Base-by-base conservation (phyloP, 2,113 vertebrate species). In the Notarius quadriscutis region DNA sequence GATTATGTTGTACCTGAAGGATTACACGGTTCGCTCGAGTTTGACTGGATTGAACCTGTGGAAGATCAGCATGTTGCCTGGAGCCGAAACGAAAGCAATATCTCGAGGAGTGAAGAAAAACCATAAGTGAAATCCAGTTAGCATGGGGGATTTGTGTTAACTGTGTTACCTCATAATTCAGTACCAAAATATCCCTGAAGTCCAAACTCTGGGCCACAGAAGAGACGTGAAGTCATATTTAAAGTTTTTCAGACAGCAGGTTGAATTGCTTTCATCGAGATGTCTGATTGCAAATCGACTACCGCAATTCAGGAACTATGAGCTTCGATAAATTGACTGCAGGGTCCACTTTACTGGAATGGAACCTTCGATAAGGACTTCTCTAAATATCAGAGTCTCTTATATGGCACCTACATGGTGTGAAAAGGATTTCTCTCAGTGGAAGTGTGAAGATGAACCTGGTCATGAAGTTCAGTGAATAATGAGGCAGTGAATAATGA, bases 401-500 rank as follows among this genome's bases (percentile, higher is more conserved):
- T 58, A 30, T 5, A 18, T 4, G 17, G 1, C 27, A 34, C 30
- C n/a, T 8, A 30, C n/a, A 8, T 78, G 50, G 22, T n/a, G 74
- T 77, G 12, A 7, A n/a, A 79, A 7, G n/a, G 30, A 27, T 30
- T 78, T 20, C 53, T 80, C 77, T 58, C 53, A 10, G 53, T 34
- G 53, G n/a, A 80, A 53, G 53, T 58, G 77, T 34, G 77, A 80
- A 80, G 77, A 80, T 80, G 77, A 58, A 18, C 30, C 4, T 57
- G 51, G 51, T 18, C 25, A 20, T 55, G 77, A 27, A 79, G 51
- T 41, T 55, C 51, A 30, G 77, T 12, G 14, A 18, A 10, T 80
- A 57, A 81, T 17, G 55, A 20, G 55, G 14, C 77, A 79, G 51
- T 79, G 41, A 41, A 41, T 41, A 41, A 41, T 41, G 51, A 79